Evolutionary conservation across 2,888 invertebrate genomes (phyloP).

Genomic region (Ectobius pallidus): DNA sequence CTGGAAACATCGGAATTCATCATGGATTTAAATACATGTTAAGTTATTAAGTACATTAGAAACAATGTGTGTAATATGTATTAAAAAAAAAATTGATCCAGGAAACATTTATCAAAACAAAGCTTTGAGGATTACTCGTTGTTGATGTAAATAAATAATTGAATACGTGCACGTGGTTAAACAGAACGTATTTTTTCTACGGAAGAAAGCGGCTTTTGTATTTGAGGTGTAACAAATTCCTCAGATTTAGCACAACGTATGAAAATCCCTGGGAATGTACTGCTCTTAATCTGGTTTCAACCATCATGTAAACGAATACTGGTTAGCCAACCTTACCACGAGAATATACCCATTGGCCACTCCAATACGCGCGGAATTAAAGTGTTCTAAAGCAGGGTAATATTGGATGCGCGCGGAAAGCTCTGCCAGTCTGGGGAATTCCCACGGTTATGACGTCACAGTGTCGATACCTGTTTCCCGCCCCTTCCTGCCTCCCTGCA

Average conservation of each 20-base stretch:
- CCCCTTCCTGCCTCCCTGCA: no score
- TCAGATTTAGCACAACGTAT: not conserved
- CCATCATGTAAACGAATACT: conserved; percentile 14
- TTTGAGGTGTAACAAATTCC: not conserved
- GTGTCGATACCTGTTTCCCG: conserved; percentile 20
- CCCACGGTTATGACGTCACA: conserved; percentile 15
- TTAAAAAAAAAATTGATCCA: no score
- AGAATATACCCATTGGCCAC: conserved; percentile 9
- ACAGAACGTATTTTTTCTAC: no score
- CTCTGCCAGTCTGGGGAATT: not conserved
- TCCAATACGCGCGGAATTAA: not conserved
- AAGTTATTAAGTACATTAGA: no score
- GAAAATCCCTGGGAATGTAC: not conserved
- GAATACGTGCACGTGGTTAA: no score
- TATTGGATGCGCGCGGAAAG: not conserved
- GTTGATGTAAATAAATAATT: no score
- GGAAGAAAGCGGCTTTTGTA: no score
- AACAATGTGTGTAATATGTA: no score
- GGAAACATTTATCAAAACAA: no score
- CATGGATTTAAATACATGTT: no score
- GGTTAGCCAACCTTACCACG: conserved; percentile 6
- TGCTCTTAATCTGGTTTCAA: not conserved
- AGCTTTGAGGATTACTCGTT: no score
- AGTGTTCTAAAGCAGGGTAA: conserved; percentile 19
- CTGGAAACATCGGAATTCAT: no score